Conservation (phyloP, 2,888 invertebrate species). For the Dryobotodes eremita region DNA sequence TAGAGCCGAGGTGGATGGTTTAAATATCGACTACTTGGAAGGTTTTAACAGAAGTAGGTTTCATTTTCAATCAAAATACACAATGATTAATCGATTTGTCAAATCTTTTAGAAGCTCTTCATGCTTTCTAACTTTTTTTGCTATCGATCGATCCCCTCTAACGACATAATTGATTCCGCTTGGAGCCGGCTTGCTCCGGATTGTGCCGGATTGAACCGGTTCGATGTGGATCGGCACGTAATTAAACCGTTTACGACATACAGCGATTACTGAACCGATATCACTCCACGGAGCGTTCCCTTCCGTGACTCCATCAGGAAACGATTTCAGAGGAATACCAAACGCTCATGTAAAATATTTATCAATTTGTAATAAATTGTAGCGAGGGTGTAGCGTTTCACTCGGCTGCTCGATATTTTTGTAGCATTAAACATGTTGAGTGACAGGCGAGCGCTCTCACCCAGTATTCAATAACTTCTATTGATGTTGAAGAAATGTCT, state of each 20-base stretch:
- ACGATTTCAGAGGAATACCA: conserved; percentile 11
- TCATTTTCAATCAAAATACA: conserved; percentile 18
- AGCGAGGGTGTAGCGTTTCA: background rate
- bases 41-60: background rate
- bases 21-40: background rate
- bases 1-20: background rate
- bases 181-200: conserved; percentile 24
- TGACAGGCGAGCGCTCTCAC: conserved; percentile 4
- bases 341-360: conserved; percentile 20
- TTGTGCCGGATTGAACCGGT: conserved; percentile 5
- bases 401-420: conserved; percentile 11
- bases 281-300: conserved; percentile 10
- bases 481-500: conserved; percentile 23
- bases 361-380: conserved; percentile 5
- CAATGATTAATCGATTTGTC: conserved; percentile 28
- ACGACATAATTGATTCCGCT: conserved; percentile 55
- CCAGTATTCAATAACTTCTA: background rate
- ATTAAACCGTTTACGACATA: conserved; percentile 42
- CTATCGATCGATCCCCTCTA: conserved; percentile 30
- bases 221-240: conserved; percentile 18
- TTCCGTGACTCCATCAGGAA: background rate
- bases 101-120: conserved; percentile 14
- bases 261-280: conserved; percentile 44
- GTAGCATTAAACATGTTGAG: background rate
- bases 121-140: conserved; percentile 19